Conservation (phyloP, 2,797 vertebrate species). For the Sebastes baramenuke region DNA sequence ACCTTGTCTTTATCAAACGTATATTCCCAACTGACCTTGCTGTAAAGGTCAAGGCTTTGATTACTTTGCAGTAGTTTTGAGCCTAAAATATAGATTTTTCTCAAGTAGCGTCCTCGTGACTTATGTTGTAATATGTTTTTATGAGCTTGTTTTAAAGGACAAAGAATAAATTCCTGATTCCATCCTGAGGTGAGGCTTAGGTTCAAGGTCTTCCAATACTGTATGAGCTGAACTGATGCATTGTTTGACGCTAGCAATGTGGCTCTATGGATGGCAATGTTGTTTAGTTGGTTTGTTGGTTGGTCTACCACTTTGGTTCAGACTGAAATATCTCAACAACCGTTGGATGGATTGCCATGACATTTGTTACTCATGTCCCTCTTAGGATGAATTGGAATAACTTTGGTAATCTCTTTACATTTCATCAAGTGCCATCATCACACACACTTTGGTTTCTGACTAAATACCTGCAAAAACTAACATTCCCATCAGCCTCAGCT, state of each 20-base stretch:
- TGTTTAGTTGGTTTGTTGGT: neutral
- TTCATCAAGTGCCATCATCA: neutral
- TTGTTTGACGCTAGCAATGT: neutral
- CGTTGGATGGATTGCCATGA: neutral
- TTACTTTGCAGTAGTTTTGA: constrained; percentile 23
- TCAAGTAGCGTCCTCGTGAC: constrained; percentile 9
- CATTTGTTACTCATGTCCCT: neutral
- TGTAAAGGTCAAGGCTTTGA: constrained; percentile 47
- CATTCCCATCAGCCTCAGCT: neutral
- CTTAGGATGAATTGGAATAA: neutral
- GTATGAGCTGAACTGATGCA: neutral
- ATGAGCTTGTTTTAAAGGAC: constrained; percentile 15
- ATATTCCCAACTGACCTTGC: neutral
- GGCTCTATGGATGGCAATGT: neutral
- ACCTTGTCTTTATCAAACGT: neutral
- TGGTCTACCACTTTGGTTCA: too few relatives aligned
- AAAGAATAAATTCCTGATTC: constrained; percentile 1
- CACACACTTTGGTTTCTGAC: neutral
- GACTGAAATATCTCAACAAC: too few relatives aligned
- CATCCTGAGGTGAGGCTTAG: neutral
- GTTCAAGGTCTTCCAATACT: neutral
- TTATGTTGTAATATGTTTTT: constrained; percentile 31
- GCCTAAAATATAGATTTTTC: constrained; percentile 22
- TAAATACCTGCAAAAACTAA: neutral
- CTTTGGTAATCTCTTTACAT: neutral